phyloP scores from a whole-genome alignment of 2,797 vertebrate genomes.

The Esox lucius region DNA sequence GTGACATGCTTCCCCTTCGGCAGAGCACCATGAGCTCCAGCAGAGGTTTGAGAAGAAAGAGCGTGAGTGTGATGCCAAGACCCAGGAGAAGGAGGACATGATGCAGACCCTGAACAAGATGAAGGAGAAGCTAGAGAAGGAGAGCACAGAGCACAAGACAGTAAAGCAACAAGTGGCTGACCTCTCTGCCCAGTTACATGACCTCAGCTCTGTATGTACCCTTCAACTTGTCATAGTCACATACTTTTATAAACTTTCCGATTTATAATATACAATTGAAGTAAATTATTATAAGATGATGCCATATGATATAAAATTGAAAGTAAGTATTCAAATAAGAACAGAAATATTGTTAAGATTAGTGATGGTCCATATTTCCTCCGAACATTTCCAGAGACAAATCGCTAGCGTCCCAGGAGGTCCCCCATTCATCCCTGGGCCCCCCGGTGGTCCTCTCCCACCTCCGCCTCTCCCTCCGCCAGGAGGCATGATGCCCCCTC shows the following conservation, averaged over 20 bases:
- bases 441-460: constrained; percentile 42
- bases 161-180: constrained; percentile 94
- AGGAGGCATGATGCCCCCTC: constrained; percentile 70
- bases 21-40: constrained; percentile 95
- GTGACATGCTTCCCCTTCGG: constrained; percentile 27
- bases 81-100: constrained; percentile 99
- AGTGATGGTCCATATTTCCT: background rate
- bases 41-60: constrained; percentile 98
- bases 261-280: background rate
- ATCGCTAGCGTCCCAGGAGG: constrained; percentile 71
- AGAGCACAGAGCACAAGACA: constrained; percentile 89
- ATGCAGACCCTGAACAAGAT: constrained; percentile 99
- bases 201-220: constrained; percentile 85
- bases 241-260: background rate
- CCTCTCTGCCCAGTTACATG: constrained; percentile 84
- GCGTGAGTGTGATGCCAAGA: constrained; percentile 94
- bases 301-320: background rate
- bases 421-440: constrained; percentile 67
- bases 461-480: constrained; percentile 29
- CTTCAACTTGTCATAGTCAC: background rate
- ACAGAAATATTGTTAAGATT: background rate
- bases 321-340: background rate
- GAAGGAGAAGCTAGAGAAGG: constrained; percentile 98
- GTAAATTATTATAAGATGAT: background rate
- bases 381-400: constrained; percentile 53